Conservation (phyloP, 1,140 invertebrate species). For the Acromyrmex heyeri region DNA sequence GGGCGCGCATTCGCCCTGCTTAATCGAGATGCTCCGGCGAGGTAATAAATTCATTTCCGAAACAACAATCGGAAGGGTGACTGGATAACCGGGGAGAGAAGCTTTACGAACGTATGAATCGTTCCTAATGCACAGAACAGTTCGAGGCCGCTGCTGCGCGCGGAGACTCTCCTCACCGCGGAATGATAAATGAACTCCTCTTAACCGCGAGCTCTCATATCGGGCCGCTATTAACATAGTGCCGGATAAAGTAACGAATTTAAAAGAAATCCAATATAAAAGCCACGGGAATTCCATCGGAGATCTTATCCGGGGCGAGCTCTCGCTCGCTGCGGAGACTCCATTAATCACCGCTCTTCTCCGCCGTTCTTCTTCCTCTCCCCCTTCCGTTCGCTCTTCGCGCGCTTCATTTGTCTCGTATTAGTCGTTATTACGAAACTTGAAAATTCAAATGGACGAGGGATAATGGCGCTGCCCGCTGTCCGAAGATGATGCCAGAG, state of each 20-base stretch:
- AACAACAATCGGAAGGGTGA: conserved; percentile 55
- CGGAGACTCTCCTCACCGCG: conserved; percentile 58
- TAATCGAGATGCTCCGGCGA: conserved; percentile 48
- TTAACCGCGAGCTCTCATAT: conserved; percentile 85
- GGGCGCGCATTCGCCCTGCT: conserved; percentile 34
- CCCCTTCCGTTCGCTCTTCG: conserved; percentile 50
- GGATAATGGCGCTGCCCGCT: conserved; percentile 75
- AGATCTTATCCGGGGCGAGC: conserved; percentile 82
- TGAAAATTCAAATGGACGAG: conserved; percentile 82
- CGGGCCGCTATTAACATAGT: conserved; percentile 86
- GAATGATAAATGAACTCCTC: conserved; percentile 86
- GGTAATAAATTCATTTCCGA: conserved; percentile 63
- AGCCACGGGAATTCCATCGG: conserved; percentile 82
- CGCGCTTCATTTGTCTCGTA: conserved; percentile 84
- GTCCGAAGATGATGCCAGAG: conserved; percentile 69
- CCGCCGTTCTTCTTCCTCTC: conserved; percentile 70
- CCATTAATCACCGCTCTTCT: conserved; percentile 85
- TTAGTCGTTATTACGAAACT: conserved; percentile 83
- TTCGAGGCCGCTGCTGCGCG: conserved; percentile 71
- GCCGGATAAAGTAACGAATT: conserved; percentile 87
- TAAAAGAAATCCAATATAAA: conserved; percentile 87
- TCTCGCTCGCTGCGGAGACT: conserved; percentile 83
- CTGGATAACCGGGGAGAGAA: neutral
- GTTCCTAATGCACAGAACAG: conserved; percentile 78
- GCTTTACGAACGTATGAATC: conserved; percentile 72